These are phyloP conservation scores for Odontothrips loti DNA, from an alignment of 2,888 invertebrate genomes.

Conservation along the genomic window DNA sequence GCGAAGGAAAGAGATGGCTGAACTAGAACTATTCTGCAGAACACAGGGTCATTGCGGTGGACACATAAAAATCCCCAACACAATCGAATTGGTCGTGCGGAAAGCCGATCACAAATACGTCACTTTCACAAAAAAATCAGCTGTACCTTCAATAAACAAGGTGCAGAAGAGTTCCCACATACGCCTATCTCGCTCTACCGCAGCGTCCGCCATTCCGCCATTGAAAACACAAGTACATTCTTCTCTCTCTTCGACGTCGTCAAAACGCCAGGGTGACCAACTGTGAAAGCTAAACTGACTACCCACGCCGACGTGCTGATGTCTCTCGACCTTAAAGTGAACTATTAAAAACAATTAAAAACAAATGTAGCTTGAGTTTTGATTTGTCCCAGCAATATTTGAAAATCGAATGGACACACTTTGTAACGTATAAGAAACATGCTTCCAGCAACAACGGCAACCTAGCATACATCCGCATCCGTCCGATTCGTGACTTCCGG, in stretches of 20 bases:
- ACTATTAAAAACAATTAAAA: neutral
- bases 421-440: too few relatives aligned
- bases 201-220: slow-evolving; percentile 22
- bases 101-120: neutral
- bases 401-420: too few relatives aligned
- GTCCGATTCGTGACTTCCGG: neutral
- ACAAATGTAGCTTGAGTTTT: neutral
- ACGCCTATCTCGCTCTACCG: slow-evolving; percentile 24
- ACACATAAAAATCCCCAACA: neutral
- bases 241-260: slow-evolving; percentile 12
- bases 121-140: slow-evolving; percentile 3
- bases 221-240: slow-evolving; percentile 11
- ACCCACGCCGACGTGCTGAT: too few relatives aligned
- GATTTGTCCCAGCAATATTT: too few relatives aligned
- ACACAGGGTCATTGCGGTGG: neutral
- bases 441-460: too few relatives aligned
- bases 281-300: neutral
- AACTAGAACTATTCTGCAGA: neutral
- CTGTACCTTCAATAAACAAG: slow-evolving; percentile 16
- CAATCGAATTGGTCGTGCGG: neutral
- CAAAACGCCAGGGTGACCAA: neutral
- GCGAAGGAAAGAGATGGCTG: neutral
- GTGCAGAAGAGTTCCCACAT: slow-evolving; percentile 19
- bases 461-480: neutral
- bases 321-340: too few relatives aligned